Percentiles rank a stretch among this genome's conserved stretches.
Conservation (phyloP, 1,140 invertebrate species). For the Hydropsyche tenuis region DNA sequence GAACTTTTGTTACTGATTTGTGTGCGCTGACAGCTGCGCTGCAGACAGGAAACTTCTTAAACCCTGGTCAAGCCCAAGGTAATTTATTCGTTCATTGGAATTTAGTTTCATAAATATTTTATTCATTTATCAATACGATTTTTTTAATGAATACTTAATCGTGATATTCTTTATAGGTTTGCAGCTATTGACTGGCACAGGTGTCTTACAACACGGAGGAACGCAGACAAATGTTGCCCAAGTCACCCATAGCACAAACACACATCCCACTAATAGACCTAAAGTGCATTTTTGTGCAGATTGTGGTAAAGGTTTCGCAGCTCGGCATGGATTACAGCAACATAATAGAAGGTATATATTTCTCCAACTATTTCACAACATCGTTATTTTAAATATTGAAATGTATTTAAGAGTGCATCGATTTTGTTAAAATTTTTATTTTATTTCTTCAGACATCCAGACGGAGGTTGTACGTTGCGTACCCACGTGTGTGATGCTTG, state of each 20-base stretch:
- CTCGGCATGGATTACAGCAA: conserved; percentile 79
- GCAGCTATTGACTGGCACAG: conserved; percentile 50
- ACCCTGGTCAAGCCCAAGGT: conserved; percentile 63
- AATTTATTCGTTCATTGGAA: conserved; percentile 34
- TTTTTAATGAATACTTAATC: too few species aligned
- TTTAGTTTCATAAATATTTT: not conserved
- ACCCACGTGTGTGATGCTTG: conserved; percentile 84
- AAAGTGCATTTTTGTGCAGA: conserved; percentile 83
- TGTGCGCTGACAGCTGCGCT: conserved; percentile 80
- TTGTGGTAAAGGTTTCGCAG: conserved; percentile 84
- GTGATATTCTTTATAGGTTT: conserved; percentile 43
- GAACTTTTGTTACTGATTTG: conserved; percentile 83
- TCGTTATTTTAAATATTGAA: not conserved
- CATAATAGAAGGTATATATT: conserved; percentile 67
- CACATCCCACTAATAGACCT: conserved; percentile 58
- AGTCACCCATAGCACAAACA: conserved; percentile 46
- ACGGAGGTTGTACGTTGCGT: conserved; percentile 79
- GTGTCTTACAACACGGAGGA: conserved; percentile 50
- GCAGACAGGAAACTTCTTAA: conserved; percentile 71
- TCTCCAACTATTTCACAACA: not conserved
- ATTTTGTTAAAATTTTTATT: too few species aligned
- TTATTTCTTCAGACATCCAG: conserved; percentile 66
- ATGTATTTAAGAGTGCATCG: too few species aligned
- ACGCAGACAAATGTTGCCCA: conserved; percentile 32
- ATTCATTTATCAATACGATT: not conserved